Evolutionary conservation across 2,888 invertebrate genomes (phyloP).

Genomic region (Stenchaetothrips biformis): DNA sequence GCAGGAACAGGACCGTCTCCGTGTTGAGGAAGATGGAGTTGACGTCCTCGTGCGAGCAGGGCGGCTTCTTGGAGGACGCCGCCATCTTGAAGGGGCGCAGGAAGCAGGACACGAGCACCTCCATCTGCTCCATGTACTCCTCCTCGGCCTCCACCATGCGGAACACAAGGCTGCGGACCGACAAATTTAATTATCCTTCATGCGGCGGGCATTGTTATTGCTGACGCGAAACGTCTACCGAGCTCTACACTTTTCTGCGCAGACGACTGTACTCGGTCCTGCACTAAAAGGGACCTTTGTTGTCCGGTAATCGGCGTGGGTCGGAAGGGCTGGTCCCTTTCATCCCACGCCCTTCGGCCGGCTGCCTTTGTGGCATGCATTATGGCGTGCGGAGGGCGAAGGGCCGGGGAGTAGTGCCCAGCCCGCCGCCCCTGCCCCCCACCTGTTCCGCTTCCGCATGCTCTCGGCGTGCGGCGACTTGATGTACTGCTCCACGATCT

Average conservation of each 20-base stretch:
- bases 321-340: too few species aligned
- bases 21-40: slow-evolving; percentile 91
- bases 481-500: slow-evolving; percentile 90
- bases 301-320: too few species aligned
- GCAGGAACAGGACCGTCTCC: slow-evolving; percentile 85
- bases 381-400: slow-evolving; percentile 21
- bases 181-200: too few species aligned
- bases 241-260: too few species aligned
- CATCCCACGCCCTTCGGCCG: too few species aligned
- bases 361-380: background rate
- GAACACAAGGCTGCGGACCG: slow-evolving; percentile 64
- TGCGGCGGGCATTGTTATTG: too few species aligned
- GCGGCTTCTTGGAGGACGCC: slow-evolving; percentile 87
- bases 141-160: slow-evolving; percentile 92
- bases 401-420: background rate
- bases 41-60: slow-evolving; percentile 88
- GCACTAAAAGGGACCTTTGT: too few species aligned
- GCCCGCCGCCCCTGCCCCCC: slow-evolving; percentile 32
- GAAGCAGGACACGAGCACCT: slow-evolving; percentile 78
- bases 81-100: slow-evolving; percentile 89
- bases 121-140: slow-evolving; percentile 87
- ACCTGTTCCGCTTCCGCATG: slow-evolving; percentile 87
- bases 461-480: slow-evolving; percentile 91
- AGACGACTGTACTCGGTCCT: too few species aligned
- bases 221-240: too few species aligned